phyloP scores from a whole-genome alignment of 2,113 vertebrate species.

The Melanerpes formicivorus region DNA sequence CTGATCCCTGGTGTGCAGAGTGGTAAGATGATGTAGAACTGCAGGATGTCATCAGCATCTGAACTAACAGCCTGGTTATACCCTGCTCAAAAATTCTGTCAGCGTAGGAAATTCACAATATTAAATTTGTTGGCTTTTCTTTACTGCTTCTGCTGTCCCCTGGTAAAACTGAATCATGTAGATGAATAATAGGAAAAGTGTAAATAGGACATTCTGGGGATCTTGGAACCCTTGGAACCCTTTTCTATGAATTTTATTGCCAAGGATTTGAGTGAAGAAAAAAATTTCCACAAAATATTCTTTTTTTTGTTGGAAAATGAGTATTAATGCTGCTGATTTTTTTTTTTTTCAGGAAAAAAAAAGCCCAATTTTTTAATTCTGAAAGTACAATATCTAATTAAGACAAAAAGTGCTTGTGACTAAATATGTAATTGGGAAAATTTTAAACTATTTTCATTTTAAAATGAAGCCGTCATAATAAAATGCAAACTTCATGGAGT shows the following conservation, averaged over 20 bases:
- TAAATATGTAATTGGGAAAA: background rate
- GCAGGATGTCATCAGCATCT: background rate
- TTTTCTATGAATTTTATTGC: background rate
- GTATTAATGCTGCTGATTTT: background rate
- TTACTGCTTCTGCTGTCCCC: background rate
- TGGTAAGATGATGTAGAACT: background rate
- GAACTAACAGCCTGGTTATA: background rate
- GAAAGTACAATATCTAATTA: background rate
- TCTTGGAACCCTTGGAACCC: background rate
- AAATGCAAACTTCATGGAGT: background rate
- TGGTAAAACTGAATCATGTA: background rate
- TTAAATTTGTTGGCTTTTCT: background rate
- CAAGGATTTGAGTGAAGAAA: background rate
- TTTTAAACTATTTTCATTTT: background rate
- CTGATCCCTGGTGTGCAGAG: background rate
- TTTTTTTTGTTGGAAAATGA: background rate
- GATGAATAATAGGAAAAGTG: background rate
- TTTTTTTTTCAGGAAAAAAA: background rate
- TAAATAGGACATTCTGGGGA: background rate
- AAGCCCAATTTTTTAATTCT: background rate
- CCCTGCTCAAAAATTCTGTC: background rate
- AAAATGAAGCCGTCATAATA: background rate
- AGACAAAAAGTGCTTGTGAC: rapidly evolving
- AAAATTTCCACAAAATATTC: background rate
- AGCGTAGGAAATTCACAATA: background rate